Percentiles rank a stretch among this genome's conserved stretches.
These are phyloP conservation scores for Aporophyla lueneburgensis DNA, from an alignment of 2,888 invertebrate genomes.

Conservation along the genomic window DNA sequence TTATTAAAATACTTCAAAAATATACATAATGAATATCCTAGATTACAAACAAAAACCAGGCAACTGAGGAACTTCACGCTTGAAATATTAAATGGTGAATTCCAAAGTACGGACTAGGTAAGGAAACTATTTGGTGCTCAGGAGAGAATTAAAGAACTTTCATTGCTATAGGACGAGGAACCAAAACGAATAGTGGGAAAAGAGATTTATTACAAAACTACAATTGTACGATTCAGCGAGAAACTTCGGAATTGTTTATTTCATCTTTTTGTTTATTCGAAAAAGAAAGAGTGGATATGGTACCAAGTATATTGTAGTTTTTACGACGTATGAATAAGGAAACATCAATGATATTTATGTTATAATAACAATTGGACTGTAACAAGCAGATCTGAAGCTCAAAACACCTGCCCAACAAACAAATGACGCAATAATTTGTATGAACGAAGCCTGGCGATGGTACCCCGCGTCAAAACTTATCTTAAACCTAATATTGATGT, in stretches of 20 bases:
- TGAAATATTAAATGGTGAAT: slow-evolving; percentile 55
- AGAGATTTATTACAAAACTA: slow-evolving; percentile 46
- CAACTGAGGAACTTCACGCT: slow-evolving; percentile 21
- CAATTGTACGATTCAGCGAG: slow-evolving; percentile 17
- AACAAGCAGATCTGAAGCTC: slow-evolving; percentile 1
- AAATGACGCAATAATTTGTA: slow-evolving; percentile 22
- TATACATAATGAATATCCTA: slow-evolving; percentile 5
- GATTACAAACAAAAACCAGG: slow-evolving; percentile 17
- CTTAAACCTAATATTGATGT: slow-evolving; percentile 39
- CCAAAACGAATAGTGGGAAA: slow-evolving; percentile 17
- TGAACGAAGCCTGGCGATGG: slow-evolving; percentile 8
- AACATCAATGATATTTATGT: neutral
- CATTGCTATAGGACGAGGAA: slow-evolving; percentile 19
- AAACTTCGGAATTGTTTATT: slow-evolving; percentile 39
- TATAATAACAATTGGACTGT: slow-evolving; percentile 11
- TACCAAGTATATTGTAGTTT: no score
- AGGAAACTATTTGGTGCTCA: slow-evolving; percentile 40
- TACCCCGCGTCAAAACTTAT: slow-evolving; percentile 38
- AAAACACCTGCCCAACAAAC: slow-evolving; percentile 17
- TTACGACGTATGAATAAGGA: neutral
- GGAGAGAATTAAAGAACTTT: slow-evolving; percentile 51
- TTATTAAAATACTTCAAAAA: slow-evolving; percentile 42
- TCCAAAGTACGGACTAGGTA: slow-evolving; percentile 21
- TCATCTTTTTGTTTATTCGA: slow-evolving; percentile 32
- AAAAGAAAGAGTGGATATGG: neutral